phyloP scores from a whole-genome alignment of 2,113 vertebrate genomes.

The Pedetes capensis region DNA sequence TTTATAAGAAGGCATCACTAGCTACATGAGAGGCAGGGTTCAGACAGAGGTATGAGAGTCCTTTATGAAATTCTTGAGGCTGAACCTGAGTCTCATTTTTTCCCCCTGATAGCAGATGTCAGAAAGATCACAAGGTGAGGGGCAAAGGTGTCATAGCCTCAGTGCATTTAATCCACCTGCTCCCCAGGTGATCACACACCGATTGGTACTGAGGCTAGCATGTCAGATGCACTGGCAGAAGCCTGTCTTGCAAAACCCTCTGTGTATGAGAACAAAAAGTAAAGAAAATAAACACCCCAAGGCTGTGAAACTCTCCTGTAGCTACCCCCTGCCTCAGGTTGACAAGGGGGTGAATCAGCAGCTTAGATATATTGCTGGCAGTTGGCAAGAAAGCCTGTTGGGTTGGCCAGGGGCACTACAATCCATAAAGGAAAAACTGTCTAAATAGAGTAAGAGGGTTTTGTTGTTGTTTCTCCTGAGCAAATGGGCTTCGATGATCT shows the following conservation, averaged over 20 bases:
- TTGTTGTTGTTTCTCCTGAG: background rate
- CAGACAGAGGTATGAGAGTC: background rate
- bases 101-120: background rate
- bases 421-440: conserved; percentile 5
- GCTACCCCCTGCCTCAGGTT: background rate
- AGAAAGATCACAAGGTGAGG: background rate
- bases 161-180: background rate
- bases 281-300: background rate
- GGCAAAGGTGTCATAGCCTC: background rate
- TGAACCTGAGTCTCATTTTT: background rate
- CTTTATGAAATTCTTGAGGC: background rate
- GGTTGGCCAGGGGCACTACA: background rate
- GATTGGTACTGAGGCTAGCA: background rate
- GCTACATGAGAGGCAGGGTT: background rate
- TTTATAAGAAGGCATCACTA: background rate
- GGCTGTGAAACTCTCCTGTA: background rate
- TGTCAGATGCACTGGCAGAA: background rate
- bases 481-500: background rate
- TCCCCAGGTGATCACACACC: background rate
- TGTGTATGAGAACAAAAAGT: background rate
- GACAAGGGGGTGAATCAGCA: background rate
- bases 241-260: background rate
- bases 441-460: background rate
- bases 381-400: conserved; percentile 17
- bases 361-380: background rate